These are phyloP conservation scores for Leptinotarsa rubiginosa DNA, from an alignment of 2,888 invertebrate genomes.

Conservation along the genomic window DNA sequence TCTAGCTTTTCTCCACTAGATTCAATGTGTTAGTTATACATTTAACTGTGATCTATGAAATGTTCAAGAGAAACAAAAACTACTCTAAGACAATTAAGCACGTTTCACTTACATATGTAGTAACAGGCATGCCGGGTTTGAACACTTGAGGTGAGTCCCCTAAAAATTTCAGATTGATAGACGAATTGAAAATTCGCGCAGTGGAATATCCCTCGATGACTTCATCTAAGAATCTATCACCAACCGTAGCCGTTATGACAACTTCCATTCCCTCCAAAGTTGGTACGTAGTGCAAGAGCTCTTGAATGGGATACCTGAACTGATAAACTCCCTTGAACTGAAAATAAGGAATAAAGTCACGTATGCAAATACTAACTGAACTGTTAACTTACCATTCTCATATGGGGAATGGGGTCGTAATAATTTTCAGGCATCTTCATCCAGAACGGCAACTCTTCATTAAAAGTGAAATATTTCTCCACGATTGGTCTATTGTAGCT, in stretches of 20 bases:
- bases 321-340: conserved; percentile 90
- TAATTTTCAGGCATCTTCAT: conserved; percentile 74
- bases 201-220: conserved; percentile 87
- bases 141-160: conserved; percentile 94
- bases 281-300: conserved; percentile 77
- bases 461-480: conserved; percentile 82
- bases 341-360: conserved; percentile 35
- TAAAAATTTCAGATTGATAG: conserved; percentile 83
- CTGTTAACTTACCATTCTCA: conserved; percentile 76
- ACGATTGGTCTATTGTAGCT: conserved; percentile 58
- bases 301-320: conserved; percentile 87
- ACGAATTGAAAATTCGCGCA: conserved; percentile 89
- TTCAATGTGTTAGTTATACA: no score
- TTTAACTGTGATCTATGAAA: no score
- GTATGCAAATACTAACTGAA: neutral
- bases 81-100: neutral
- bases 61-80: no score
- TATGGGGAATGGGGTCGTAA: conserved; percentile 74
- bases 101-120: conserved; percentile 76
- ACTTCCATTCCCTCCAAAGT: conserved; percentile 83
- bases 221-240: conserved; percentile 88
- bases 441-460: conserved; percentile 87
- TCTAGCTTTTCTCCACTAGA: no score
- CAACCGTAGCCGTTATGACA: conserved; percentile 85
- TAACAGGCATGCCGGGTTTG: conserved; percentile 94